Base-by-base conservation (phyloP, 2,797 vertebrate genomes). In the Arvicola amphibius region DNA sequence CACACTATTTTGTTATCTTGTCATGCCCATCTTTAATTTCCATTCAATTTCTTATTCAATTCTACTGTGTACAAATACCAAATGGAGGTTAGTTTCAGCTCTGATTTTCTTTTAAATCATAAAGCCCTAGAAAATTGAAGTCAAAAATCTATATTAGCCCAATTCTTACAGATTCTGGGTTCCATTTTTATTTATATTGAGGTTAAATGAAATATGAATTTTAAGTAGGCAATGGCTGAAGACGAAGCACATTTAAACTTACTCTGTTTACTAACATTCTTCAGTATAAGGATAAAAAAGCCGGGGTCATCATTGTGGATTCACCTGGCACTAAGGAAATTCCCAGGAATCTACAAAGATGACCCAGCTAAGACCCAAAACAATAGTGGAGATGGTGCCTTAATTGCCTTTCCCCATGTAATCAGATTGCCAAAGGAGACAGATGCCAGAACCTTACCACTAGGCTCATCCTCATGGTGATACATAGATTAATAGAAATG, bases 181-280 rank as follows among this genome's bases (percentile, higher is more conserved):
- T 92, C 69, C 88, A 17, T 73, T 23, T 37, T 94, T 21, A 25
- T 29, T 71, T 51, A 63, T 37, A 48, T 16, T 78, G 17, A 32
- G 87, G 80, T 88, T 94, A 85, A 40, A 73, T 80, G 40, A 90
- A 94, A 92, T 59, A 7, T 92, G 29, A 84, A 84, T 37, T 88
- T 43, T 51, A 43, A 51, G 40, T 88, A 74, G 51, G 83, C 59
- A 53, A n/a, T 43, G 4, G 29, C 29, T 80, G 37, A 91, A 91
- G 21, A 51, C 2, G 80, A 73, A 84, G 73, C 9, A 79, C 51
- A 37, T 53, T n/a, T 73, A 29, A 13, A 59, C 25, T n/a, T 43
- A 29, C 0, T n/a, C 12, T 40, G 0, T 65, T 77, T 85, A n/a
- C 37, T 63, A 73, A 73, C 51, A 77, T 16, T 27, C 81, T 74